Evolutionary conservation across 1,140 invertebrate species (phyloP).

Genomic region (Heliothis virescens): DNA sequence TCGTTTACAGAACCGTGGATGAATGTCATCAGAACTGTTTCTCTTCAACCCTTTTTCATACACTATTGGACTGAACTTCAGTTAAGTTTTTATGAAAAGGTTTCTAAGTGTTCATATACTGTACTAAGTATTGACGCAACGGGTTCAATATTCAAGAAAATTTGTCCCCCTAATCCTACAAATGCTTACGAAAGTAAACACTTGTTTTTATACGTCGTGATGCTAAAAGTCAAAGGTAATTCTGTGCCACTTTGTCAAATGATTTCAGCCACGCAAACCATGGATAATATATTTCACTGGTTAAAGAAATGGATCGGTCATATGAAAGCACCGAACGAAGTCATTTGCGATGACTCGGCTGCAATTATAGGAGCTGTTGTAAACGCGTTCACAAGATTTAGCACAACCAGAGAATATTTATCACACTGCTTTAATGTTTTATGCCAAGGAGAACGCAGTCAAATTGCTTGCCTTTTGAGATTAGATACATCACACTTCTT

Average conservation of each 20-base stretch:
- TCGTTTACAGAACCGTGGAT: constrained; percentile 12
- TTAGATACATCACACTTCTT: background rate
- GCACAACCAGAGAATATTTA: background rate
- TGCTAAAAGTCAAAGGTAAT: background rate
- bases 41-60: constrained; percentile 3
- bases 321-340: background rate
- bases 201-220: constrained; percentile 5
- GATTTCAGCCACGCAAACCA: background rate
- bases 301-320: background rate
- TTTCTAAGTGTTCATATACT: background rate
- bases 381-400: background rate
- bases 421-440: constrained; percentile 1
- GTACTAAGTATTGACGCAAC: too few species aligned
- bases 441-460: constrained; percentile 11
- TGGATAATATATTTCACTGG: constrained; percentile 2
- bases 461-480: constrained; percentile 8
- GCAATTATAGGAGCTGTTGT: constrained; percentile 5
- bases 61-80: constrained; percentile 10
- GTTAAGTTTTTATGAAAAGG: constrained; percentile 2
- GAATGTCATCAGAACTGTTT: constrained; percentile 17
- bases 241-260: constrained; percentile 7
- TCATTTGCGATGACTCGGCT: background rate
- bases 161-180: background rate
- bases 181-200: constrained; percentile 14
- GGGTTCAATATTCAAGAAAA: constrained; percentile 11